Conservation (phyloP, 2,113 vertebrate genomes). For the Microcebus murinus region DNA sequence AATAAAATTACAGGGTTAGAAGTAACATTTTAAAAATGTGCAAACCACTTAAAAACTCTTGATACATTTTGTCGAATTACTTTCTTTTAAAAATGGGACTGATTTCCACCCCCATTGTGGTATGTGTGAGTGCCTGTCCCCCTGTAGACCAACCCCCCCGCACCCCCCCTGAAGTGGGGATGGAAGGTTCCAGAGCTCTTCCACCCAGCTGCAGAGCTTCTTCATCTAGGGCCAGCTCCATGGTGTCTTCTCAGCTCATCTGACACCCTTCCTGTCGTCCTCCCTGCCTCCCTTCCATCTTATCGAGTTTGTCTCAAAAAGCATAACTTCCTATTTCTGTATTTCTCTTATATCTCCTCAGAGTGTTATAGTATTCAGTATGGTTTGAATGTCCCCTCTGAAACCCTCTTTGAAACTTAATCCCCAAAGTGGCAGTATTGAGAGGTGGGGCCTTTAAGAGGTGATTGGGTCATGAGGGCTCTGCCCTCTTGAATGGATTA, state of each 20-base stretch:
- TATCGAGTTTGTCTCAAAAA: background rate
- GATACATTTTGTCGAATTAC: background rate
- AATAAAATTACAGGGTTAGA: conserved; percentile 32
- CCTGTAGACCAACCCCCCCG: background rate
- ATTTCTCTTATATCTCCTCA: background rate
- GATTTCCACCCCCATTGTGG: rapidly evolving
- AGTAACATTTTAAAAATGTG: conserved; percentile 35
- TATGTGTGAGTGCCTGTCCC: rapidly evolving
- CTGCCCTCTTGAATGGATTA: background rate
- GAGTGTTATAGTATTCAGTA: background rate
- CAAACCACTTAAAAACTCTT: background rate
- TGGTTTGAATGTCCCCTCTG: background rate
- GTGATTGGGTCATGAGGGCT: background rate
- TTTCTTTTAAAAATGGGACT: conserved; percentile 4
- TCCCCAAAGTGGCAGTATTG: background rate
- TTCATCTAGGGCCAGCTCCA: background rate
- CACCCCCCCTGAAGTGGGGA: too few relatives aligned
- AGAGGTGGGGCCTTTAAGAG: background rate
- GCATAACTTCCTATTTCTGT: background rate
- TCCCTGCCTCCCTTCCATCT: background rate
- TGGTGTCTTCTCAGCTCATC: background rate
- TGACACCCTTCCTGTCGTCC: background rate
- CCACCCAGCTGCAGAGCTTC: background rate
- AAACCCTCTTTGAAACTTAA: background rate
- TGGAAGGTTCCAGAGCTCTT: background rate